Evolutionary conservation across 2,888 invertebrate species (phyloP), one percentile per base, ranked within the genome.

Genomic region (Malachius bipustulatus): DNA sequence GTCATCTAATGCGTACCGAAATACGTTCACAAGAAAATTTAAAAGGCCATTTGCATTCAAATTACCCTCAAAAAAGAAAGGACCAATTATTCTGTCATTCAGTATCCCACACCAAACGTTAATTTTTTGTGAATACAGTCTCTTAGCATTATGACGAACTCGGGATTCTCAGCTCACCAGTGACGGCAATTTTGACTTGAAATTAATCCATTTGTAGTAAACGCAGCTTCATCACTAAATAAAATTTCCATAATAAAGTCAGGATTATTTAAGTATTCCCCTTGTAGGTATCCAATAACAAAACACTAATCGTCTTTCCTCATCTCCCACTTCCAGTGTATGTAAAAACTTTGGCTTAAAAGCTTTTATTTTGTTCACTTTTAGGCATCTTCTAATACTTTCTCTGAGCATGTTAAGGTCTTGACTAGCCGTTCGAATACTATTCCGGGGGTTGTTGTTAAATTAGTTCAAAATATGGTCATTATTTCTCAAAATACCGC

Each of bases 61-160:
- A 28, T 28, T 28, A 10, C 29, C 4, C 29, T 8, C 29, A 28
- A 28, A 28, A 11, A 28, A 28, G 11, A 11, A 11, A 4, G n/a
- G 24, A n/a, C n/a, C 24, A 8, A 19, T 19, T 19, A 6, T 19
- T 19, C 24, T 8, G 24, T 19, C 6, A 8, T 11, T 6, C n/a
- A 28, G 29, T 28, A 32, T 32, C 3, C 16, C 32, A 10, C 32
- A 32, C 32, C 32, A 32, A 10, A 32, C 10, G 19, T 32, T 32
- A 26, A n/a, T 26, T n/a, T 32, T 32, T 4, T 16, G 14, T 9
- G 32, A 32, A 32, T 32, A 24, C n/a, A 13, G 30, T 13, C 11
- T 10, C 14, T 14, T 4, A 4, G 32, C 4, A 11, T 15, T 26
- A 32, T 24, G 8, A 3, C 3, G 8, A 15, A 32, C 10, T 32